Percentiles rank a stretch among this genome's conserved stretches.
phyloP scores from a whole-genome alignment of 1,140 invertebrate genomes.

The Lepidotrigona ventralis region DNA sequence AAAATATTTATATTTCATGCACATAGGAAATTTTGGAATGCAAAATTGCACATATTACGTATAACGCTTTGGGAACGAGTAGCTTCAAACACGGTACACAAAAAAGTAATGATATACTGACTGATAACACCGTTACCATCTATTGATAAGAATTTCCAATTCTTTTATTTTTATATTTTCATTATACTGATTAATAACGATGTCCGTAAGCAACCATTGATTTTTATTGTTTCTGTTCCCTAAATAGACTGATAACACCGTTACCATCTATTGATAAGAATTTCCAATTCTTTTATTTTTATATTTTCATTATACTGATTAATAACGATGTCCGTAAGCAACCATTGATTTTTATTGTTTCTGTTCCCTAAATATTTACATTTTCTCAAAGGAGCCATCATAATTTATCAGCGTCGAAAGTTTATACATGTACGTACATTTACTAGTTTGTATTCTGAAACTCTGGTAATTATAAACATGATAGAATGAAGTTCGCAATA shows the following conservation, averaged over 20 bases:
- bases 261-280: too few species aligned
- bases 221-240: neutral
- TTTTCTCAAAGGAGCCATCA: neutral
- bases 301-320: neutral
- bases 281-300: too few species aligned
- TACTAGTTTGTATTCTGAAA: neutral
- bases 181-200: neutral
- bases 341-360: neutral
- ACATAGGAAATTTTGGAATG: too few species aligned
- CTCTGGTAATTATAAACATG: neutral
- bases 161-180: neutral
- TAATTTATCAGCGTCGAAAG: slow-evolving; percentile 3
- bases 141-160: too few species aligned
- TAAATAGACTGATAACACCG: neutral
- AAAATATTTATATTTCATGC: too few species aligned
- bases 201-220: neutral
- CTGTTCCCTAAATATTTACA: neutral
- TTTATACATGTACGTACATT: neutral
- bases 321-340: neutral
- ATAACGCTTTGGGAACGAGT: neutral
- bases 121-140: neutral
- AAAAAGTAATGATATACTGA: too few species aligned
- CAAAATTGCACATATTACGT: too few species aligned
- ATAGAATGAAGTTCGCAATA: too few species aligned
- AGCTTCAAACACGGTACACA: neutral